A percentile compares a stretch with the other conserved stretches of the same genome.
Evolutionary conservation across 2,797 vertebrate species (phyloP).

Genomic region (Crenuchus spilurus): DNA sequence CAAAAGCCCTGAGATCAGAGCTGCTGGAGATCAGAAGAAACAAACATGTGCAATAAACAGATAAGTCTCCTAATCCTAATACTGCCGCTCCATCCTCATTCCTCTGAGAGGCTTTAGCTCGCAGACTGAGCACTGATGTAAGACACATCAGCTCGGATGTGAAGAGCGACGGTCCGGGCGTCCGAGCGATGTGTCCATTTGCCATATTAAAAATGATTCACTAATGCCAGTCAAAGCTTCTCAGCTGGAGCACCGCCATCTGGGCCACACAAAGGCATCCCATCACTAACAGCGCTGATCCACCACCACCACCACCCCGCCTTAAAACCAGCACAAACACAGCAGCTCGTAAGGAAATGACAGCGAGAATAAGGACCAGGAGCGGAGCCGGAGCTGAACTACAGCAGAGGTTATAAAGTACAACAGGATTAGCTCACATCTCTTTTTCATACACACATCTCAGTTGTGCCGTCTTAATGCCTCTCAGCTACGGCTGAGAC

Average conservation of each 20-base stretch:
- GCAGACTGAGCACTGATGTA: constrained; percentile 1
- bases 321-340: not conserved
- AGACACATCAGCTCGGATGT: constrained; percentile 3
- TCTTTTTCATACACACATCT: not conserved
- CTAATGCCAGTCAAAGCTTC: constrained; percentile 13
- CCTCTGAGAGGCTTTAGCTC: constrained; percentile 16
- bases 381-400: not conserved
- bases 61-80: constrained; percentile 17
- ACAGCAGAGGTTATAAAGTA: not conserved
- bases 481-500: no score
- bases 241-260: constrained; percentile 27
- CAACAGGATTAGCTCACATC: not conserved
- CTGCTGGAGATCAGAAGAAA: no score
- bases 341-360: not conserved
- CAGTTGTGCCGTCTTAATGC: not conserved
- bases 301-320: not conserved
- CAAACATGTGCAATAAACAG: not conserved
- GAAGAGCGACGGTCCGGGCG: not conserved
- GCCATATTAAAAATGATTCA: constrained; percentile 37
- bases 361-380: not conserved
- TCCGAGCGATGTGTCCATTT: constrained; percentile 33
- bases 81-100: not conserved
- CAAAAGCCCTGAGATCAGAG: no score
- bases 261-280: constrained; percentile 12
- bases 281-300: not conserved